Percentiles rank a stretch among this genome's conserved stretches.
Conservation (phyloP, 2,797 vertebrate genomes). For the Oryzias dopingdopingensis region DNA sequence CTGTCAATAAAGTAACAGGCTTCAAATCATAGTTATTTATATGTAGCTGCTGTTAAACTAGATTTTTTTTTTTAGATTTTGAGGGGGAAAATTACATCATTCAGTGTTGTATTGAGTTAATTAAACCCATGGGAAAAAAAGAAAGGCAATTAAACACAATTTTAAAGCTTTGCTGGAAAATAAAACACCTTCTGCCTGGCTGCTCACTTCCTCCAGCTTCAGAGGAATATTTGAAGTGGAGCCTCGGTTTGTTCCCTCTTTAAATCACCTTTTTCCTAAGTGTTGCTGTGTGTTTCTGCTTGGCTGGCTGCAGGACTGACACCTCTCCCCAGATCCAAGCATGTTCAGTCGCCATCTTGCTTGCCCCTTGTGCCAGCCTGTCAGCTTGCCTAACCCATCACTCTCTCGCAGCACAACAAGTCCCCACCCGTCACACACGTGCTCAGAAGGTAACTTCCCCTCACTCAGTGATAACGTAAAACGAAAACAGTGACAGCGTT, state of each 20-base stretch:
- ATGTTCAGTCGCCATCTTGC: constrained; percentile 72
- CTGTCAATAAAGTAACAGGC: constrained; percentile 12
- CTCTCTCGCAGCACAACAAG: constrained; percentile 68
- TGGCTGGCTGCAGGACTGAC: constrained; percentile 72
- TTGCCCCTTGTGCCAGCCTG: constrained; percentile 74
- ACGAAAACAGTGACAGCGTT: constrained; percentile 52
- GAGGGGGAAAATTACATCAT: not conserved
- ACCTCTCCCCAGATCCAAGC: constrained; percentile 72
- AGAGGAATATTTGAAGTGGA: constrained; percentile 44
- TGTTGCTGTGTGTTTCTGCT: constrained; percentile 70
- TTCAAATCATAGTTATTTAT: constrained; percentile 10
- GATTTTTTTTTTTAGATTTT: not conserved
- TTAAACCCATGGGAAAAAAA: not conserved
- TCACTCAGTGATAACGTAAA: constrained; percentile 50
- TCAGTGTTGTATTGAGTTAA: not conserved
- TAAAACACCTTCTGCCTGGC: not conserved
- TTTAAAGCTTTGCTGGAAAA: not conserved
- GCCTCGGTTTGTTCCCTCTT: constrained; percentile 63
- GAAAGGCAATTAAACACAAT: not conserved
- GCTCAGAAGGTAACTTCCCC: constrained; percentile 41
- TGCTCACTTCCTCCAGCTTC: constrained; percentile 21
- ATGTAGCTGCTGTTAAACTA: not conserved
- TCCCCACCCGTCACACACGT: constrained; percentile 52
- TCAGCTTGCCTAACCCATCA: constrained; percentile 71
- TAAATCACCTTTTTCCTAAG: constrained; percentile 65